Conservation (phyloP, 1,140 invertebrate species). For the Ips typographus region DNA sequence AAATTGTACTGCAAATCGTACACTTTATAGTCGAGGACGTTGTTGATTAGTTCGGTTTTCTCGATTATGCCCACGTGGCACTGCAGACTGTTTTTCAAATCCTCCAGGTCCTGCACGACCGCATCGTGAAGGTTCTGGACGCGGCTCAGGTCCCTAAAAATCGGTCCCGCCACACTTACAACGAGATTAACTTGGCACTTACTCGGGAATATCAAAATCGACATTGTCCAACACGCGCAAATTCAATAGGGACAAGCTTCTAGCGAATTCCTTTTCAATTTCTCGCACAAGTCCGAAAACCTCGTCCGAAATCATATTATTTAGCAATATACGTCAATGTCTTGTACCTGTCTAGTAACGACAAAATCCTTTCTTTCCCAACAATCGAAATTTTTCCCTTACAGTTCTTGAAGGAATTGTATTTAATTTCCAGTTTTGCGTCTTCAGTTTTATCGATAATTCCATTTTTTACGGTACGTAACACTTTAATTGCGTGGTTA, state of each 20-base stretch:
- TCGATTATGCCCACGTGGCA: conserved; percentile 26
- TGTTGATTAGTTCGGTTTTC: conserved; percentile 36
- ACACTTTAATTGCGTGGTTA: conserved; percentile 1
- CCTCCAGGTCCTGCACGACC: conserved; percentile 25
- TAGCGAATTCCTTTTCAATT: conserved; percentile 26
- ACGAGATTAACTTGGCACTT: conserved; percentile 3
- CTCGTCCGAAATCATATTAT: conserved; percentile 13
- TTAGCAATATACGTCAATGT: neutral
- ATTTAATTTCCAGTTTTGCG: conserved; percentile 9
- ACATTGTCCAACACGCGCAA: conserved; percentile 13
- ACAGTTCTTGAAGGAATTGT: neutral
- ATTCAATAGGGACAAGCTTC: conserved; percentile 10
- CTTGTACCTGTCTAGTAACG: conserved; percentile 27
- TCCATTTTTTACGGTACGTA: conserved; percentile 12
- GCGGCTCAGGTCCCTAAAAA: conserved; percentile 31
- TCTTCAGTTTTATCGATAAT: conserved; percentile 17
- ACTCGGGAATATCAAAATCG: conserved; percentile 29
- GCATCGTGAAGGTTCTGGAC: conserved; percentile 33
- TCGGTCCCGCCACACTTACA: neutral
- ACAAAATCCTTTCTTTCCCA: conserved; percentile 14
- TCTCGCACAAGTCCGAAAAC: conserved; percentile 11
- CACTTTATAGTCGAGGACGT: conserved; percentile 39
- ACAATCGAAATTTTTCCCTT: conserved; percentile 1
- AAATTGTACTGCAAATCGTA: conserved; percentile 38
- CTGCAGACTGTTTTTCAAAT: conserved; percentile 24